Conservation (phyloP, 2,113 vertebrate species). For the Heliornis fulica region DNA sequence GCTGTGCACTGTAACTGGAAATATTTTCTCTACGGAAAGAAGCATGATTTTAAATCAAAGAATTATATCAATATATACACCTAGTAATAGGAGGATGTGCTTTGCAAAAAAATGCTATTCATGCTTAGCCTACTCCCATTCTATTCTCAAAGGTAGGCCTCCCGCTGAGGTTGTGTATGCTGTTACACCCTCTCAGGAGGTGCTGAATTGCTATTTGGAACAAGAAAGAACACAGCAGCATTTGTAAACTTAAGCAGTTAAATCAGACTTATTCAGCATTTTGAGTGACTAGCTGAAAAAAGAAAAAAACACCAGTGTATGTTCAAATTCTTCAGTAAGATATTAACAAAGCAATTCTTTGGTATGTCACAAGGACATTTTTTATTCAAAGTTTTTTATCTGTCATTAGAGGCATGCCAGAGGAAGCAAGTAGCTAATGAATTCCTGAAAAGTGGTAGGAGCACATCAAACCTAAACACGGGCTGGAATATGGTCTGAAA, state of each 20-base stretch:
- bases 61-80: background rate
- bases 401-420: accelerated
- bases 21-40: background rate
- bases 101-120: background rate
- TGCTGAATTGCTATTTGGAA: background rate
- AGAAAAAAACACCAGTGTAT: background rate
- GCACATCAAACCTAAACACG: accelerated
- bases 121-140: background rate
- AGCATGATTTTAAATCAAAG: background rate
- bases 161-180: background rate
- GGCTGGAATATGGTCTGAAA: background rate
- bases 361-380: background rate
- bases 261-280: background rate
- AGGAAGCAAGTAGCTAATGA: background rate
- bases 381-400: background rate
- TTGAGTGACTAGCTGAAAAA: background rate
- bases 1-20: background rate
- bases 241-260: background rate
- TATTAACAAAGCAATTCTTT: background rate
- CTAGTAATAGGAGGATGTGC: background rate
- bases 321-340: background rate
- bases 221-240: background rate
- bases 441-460: background rate
- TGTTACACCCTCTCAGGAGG: background rate
- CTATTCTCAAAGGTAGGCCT: background rate